Evolutionary conservation across 2,888 invertebrate genomes (phyloP).

Genomic region (Malacosoma neustria): DNA sequence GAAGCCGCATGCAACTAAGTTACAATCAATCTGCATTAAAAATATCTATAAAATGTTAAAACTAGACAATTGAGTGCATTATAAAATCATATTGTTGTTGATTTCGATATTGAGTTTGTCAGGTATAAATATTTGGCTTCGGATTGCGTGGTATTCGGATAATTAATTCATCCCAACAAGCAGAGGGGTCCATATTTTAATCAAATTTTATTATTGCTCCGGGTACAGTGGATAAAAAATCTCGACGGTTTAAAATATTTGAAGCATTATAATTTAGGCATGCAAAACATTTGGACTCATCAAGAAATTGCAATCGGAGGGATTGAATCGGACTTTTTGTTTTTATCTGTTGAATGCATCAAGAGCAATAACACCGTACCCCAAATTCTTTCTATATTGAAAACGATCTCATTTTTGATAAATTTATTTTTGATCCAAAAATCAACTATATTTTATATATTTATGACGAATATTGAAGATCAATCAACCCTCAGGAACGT

Average conservation of each 20-base stretch:
- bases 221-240: conserved; percentile 41
- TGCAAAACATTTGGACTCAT: conserved; percentile 38
- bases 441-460: background rate
- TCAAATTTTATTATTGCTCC: conserved; percentile 53
- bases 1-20: too few species aligned
- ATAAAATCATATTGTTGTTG: conserved; percentile 10
- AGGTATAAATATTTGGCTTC: conserved; percentile 37
- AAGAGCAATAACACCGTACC: conserved; percentile 5
- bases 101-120: conserved; percentile 25
- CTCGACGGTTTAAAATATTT: conserved; percentile 30
- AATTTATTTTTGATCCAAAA: background rate
- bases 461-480: background rate
- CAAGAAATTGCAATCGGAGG: conserved; percentile 32
- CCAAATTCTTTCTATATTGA: conserved; percentile 1
- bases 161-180: conserved; percentile 52
- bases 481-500: background rate
- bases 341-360: conserved; percentile 21
- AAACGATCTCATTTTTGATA: background rate
- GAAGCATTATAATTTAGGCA: conserved; percentile 37
- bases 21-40: too few species aligned
- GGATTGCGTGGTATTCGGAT: conserved; percentile 50
- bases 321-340: conserved; percentile 22
- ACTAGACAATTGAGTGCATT: conserved; percentile 37
- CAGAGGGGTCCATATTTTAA: conserved; percentile 55
- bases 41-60: too few species aligned